Percentiles rank a stretch among this genome's conserved stretches.
These are phyloP conservation scores for Xestia rhomboidea DNA, from an alignment of 2,888 invertebrate genomes.

Conservation along the genomic window DNA sequence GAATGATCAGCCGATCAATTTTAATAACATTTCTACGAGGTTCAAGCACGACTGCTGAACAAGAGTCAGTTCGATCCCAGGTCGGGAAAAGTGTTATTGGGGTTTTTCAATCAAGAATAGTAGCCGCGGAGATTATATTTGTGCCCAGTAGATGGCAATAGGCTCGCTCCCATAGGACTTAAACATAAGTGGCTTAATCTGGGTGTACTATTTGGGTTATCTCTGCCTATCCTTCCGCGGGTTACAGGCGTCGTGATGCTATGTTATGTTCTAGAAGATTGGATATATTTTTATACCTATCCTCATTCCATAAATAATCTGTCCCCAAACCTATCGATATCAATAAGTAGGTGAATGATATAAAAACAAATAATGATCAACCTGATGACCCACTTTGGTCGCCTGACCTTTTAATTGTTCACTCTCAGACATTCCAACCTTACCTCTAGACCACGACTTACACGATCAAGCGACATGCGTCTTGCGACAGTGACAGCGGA, in stretches of 20 bases:
- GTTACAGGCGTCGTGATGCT: background rate
- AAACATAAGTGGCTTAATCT: background rate
- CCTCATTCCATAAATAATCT: constrained; percentile 5
- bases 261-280: background rate
- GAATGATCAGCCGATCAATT: background rate
- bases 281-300: constrained; percentile 1
- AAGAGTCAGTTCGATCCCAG: background rate
- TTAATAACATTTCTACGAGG: background rate
- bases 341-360: constrained; percentile 39
- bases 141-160: background rate
- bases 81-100: background rate
- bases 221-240: background rate
- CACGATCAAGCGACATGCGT: background rate
- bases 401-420: constrained; percentile 35
- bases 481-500: background rate
- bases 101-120: background rate
- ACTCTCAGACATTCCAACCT: constrained; percentile 14
- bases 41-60: background rate
- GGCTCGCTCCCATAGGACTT: background rate
- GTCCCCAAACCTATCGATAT: constrained; percentile 1
- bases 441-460: background rate
- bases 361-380: constrained; percentile 37
- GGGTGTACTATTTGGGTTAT: background rate
- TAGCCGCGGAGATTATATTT: background rate
- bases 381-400: constrained; percentile 31